Percentiles rank a stretch among this genome's conserved stretches.
Conservation (phyloP, 2,888 invertebrate species). For the Acronicta psi region DNA sequence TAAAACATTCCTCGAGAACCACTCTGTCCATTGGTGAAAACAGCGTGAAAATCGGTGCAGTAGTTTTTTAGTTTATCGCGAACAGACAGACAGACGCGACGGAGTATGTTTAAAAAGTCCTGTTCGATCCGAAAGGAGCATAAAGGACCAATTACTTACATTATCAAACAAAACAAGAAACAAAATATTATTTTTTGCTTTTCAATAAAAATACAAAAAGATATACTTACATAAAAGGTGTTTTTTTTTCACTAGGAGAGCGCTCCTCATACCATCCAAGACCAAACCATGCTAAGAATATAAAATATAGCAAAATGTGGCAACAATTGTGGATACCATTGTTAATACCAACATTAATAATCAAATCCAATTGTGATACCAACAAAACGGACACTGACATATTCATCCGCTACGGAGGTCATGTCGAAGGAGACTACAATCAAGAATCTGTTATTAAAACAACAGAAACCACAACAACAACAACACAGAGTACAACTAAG, state of each 20-base stretch:
- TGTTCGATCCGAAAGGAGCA: too few relatives aligned
- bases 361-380: conserved; percentile 39
- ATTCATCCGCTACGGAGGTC: conserved; percentile 66
- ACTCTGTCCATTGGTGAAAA: too few relatives aligned
- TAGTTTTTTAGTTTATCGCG: too few relatives aligned
- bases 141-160: too few relatives aligned
- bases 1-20: too few relatives aligned
- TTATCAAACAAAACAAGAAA: too few relatives aligned
- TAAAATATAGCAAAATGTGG: conserved; percentile 25
- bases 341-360: conserved; percentile 46
- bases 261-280: neutral
- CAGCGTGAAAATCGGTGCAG: too few relatives aligned
- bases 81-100: too few relatives aligned
- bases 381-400: conserved; percentile 63
- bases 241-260: neutral
- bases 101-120: too few relatives aligned
- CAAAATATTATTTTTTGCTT: too few relatives aligned
- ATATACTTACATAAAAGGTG: too few relatives aligned
- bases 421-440: conserved; percentile 58
- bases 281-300: neutral
- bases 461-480: neutral
- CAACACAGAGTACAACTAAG: neutral
- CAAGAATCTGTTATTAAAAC: conserved; percentile 2
- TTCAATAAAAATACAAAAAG: too few relatives aligned
- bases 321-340: conserved; percentile 41